phyloP scores from a whole-genome alignment of 2,888 invertebrate genomes.

The Drosophila flavopinicola region DNA sequence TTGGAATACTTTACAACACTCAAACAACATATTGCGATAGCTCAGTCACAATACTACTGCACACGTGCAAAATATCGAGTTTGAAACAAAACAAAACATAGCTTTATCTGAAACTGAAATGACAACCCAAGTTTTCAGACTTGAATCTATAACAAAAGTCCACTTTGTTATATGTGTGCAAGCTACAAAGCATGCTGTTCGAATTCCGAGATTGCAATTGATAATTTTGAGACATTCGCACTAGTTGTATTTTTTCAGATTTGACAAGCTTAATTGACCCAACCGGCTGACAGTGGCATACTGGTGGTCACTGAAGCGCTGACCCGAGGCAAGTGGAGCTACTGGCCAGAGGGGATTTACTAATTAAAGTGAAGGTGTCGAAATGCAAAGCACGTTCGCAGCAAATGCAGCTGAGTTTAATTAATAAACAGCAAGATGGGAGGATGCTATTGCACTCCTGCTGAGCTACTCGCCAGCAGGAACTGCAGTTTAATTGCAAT shows the following conservation, averaged over 20 bases:
- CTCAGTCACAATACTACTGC: too few species aligned
- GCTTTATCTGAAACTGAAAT: too few species aligned
- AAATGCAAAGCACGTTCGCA: slow-evolving; percentile 4
- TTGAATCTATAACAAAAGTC: too few species aligned
- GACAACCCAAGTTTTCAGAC: too few species aligned
- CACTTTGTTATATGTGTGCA: too few species aligned
- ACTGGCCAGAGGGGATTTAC: not conserved
- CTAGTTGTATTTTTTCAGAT: slow-evolving; percentile 4
- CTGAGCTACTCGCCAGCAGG: not conserved
- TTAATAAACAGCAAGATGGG: slow-evolving; percentile 21
- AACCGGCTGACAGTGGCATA: not conserved
- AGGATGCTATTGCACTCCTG: not conserved
- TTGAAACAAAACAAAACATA: too few species aligned
- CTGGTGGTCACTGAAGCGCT: not conserved
- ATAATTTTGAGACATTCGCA: not conserved
- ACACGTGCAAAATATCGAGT: too few species aligned
- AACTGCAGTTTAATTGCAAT: slow-evolving; percentile 2
- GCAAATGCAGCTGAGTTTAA: slow-evolving; percentile 17
- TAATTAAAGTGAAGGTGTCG: slow-evolving; percentile 6
- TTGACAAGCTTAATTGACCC: not conserved
- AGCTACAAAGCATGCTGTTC: too few species aligned
- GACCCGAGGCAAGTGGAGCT: not conserved
- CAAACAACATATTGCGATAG: too few species aligned
- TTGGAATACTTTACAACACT: too few species aligned
- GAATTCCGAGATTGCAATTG: not conserved